Evolutionary conservation across 2,888 invertebrate genomes (phyloP).

Genomic region (Lasioglossum figueresi): DNA sequence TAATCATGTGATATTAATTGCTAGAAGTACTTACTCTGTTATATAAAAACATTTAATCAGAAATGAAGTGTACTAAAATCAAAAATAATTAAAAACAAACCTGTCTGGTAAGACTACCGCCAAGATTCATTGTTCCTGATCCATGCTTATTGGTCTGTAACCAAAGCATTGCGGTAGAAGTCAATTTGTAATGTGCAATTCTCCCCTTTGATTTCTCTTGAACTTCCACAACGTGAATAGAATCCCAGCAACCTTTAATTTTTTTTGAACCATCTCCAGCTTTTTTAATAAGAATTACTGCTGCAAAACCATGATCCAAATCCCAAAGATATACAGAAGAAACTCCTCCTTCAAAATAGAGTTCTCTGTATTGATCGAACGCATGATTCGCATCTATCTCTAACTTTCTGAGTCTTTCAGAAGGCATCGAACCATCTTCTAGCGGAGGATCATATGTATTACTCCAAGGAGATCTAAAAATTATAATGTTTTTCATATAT

Average conservation of each 20-base stretch:
- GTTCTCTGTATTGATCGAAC: slow-evolving; percentile 99
- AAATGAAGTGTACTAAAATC: background rate
- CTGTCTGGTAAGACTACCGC: slow-evolving; percentile 98
- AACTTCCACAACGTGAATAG: slow-evolving; percentile 99
- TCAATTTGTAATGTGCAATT: slow-evolving; percentile 98
- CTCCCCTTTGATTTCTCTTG: slow-evolving; percentile 97
- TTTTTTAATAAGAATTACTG: slow-evolving; percentile 99
- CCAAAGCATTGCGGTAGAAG: slow-evolving; percentile 99
- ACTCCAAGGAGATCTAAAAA: slow-evolving; percentile 97
- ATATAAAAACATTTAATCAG: background rate
- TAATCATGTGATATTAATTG: background rate
- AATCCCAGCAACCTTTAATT: slow-evolving; percentile 99
- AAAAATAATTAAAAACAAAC: slow-evolving; percentile 82
- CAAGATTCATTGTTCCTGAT: slow-evolving; percentile 99
- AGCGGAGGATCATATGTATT: slow-evolving; percentile 99
- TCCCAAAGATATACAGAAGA: slow-evolving; percentile 99
- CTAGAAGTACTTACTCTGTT: background rate
- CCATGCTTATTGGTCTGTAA: slow-evolving; percentile 98
- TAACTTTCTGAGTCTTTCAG: slow-evolving; percentile 96
- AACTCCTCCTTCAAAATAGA: slow-evolving; percentile 99
- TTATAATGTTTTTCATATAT: background rate
- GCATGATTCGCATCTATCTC: slow-evolving; percentile 99
- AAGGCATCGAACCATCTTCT: slow-evolving; percentile 99
- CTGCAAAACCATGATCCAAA: slow-evolving; percentile 98
- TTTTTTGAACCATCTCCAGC: slow-evolving; percentile 99